A percentile compares a stretch with the other conserved stretches of the same genome.
phyloP scores from a whole-genome alignment of 2,113 vertebrate species.

The Rhinolophus sinicus region DNA sequence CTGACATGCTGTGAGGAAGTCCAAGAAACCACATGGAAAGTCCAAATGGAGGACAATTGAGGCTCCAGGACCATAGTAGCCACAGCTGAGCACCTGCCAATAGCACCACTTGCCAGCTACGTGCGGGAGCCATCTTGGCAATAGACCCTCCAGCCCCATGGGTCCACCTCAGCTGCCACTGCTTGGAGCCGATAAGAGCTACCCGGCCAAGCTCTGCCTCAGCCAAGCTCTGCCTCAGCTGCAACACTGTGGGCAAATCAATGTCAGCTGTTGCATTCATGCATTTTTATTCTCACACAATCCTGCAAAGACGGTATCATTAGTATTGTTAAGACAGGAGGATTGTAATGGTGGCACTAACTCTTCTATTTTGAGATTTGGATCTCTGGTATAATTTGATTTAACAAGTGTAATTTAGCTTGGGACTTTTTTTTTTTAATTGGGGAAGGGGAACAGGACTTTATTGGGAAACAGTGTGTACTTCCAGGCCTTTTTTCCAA shows the following conservation, averaged over 20 bases:
- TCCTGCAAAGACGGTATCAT: neutral
- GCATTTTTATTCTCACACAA: neutral
- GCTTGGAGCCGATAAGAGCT: rapidly evolving
- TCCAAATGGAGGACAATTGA: neutral
- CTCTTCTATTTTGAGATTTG: too few species aligned
- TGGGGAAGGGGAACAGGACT: too few species aligned
- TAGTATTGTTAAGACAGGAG: too few species aligned
- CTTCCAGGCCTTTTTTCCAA: too few species aligned
- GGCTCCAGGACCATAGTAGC: neutral
- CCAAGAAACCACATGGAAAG: neutral
- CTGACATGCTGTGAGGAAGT: neutral
- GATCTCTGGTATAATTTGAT: too few species aligned
- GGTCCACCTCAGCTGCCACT: too few species aligned
- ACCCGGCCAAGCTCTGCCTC: neutral
- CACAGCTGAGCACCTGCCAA: neutral
- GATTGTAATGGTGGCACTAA: too few species aligned
- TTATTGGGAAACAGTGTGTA: too few species aligned
- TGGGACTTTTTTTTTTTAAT: too few species aligned
- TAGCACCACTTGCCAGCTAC: neutral
- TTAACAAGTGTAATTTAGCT: too few species aligned
- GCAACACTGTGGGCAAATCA: neutral
- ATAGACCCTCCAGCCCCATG: rapidly evolving
- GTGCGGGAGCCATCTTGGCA: neutral
- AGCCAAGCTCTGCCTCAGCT: neutral
- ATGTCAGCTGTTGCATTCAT: neutral